Conservation (phyloP, 2,888 invertebrate species). For the Malachius bipustulatus region DNA sequence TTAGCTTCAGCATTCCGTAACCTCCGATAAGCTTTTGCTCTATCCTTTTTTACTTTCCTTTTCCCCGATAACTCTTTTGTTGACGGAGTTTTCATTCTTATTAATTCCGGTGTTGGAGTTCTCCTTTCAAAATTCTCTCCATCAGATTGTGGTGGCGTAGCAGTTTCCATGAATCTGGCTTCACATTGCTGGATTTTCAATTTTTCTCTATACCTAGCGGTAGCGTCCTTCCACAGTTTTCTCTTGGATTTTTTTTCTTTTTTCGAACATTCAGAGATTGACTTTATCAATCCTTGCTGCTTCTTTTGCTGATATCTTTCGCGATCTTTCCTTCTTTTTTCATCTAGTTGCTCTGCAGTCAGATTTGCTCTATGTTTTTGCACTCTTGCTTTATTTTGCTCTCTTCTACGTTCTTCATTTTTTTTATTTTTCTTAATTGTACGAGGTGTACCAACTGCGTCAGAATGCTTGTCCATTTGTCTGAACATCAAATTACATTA, state of each 20-base stretch:
- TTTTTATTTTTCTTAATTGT: too few species aligned
- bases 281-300: constrained; percentile 5
- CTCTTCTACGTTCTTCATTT: too few species aligned
- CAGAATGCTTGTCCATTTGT: too few species aligned
- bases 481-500: too few species aligned
- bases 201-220: constrained; percentile 4
- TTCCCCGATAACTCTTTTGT: not conserved
- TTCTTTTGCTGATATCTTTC: constrained; percentile 6
- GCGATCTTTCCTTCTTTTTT: constrained; percentile 6
- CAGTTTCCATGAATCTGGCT: constrained; percentile 2
- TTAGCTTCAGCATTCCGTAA: too few species aligned
- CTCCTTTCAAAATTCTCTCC: constrained; percentile 3
- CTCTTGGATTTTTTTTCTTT: constrained; percentile 3
- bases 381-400: too few species aligned
- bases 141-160: constrained; percentile 6
- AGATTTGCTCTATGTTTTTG: too few species aligned
- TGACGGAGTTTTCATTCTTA: constrained; percentile 4
- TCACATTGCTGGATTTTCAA: not conserved
- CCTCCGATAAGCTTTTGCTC: too few species aligned
- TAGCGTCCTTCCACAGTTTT: constrained; percentile 5
- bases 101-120: too few species aligned
- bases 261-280: not conserved
- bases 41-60: constrained; percentile 5
- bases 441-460: too few species aligned
- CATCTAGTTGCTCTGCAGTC: too few species aligned